Evolutionary conservation across 2,888 invertebrate species (phyloP).

Genomic region (Calephelis perditalis): DNA sequence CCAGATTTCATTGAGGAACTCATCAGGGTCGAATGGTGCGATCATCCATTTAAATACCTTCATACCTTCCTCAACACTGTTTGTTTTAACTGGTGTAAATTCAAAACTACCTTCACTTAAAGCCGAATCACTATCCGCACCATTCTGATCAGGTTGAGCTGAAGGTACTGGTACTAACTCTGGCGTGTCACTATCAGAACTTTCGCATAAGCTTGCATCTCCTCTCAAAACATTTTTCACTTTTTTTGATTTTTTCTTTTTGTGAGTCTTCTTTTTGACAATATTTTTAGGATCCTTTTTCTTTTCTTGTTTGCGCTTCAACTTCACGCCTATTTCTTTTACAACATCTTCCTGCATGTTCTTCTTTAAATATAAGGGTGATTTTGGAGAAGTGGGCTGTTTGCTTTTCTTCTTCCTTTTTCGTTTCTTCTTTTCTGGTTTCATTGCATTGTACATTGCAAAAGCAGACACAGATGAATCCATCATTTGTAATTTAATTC

Average conservation of each 20-base stretch:
- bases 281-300: conserved; percentile 44
- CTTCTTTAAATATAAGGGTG: conserved; percentile 30
- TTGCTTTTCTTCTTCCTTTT: conserved; percentile 42
- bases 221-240: conserved; percentile 11
- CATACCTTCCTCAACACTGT: conserved; percentile 79
- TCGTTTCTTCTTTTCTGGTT: conserved; percentile 34
- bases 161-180: conserved; percentile 34
- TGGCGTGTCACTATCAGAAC: conserved; percentile 41
- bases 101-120: conserved; percentile 45
- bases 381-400: conserved; percentile 27
- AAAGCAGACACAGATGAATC: conserved; percentile 62
- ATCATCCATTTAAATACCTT: conserved; percentile 86
- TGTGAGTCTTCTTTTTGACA: conserved; percentile 47
- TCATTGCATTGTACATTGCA: conserved; percentile 51
- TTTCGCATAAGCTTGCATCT: conserved; percentile 25
- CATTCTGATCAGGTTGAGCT: conserved; percentile 16
- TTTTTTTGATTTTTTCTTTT: conserved; percentile 46
- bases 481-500: conserved; percentile 36
- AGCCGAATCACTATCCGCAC: conserved; percentile 36
- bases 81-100: conserved; percentile 56
- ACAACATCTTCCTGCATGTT: conserved; percentile 36
- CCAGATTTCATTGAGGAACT: conserved; percentile 86
- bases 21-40: conserved; percentile 78
- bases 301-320: conserved; percentile 49
- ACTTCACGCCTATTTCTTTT: conserved; percentile 44